Conservation (phyloP, 2,888 invertebrate genomes). For the Volucella inflata region DNA sequence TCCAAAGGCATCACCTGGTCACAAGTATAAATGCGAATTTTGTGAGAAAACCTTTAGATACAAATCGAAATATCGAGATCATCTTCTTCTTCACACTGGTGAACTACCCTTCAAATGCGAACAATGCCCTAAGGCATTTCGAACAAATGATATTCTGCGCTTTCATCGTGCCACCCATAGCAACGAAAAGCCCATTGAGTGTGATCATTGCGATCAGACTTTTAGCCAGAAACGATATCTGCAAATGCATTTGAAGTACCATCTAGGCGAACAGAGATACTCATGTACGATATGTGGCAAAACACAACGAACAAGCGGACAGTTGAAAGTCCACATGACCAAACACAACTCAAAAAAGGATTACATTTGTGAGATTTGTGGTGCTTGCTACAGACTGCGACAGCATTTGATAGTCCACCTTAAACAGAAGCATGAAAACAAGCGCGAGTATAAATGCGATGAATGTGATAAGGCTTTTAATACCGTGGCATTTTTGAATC, state of each 20-base stretch:
- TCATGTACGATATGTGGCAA: conserved; percentile 52
- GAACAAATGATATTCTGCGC: conserved; percentile 43
- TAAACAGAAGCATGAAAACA: conserved; percentile 78
- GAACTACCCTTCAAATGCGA: conserved; percentile 49
- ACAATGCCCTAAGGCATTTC: conserved; percentile 54
- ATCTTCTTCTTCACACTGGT: conserved; percentile 16
- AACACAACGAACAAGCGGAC: conserved; percentile 41
- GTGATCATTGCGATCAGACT: conserved; percentile 47
- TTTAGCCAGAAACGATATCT: conserved; percentile 57
- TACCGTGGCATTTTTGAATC: conserved; percentile 79
- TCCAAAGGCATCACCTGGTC: not conserved
- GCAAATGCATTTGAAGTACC: conserved; percentile 56
- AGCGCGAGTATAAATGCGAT: conserved; percentile 78
- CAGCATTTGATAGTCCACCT: conserved; percentile 55
- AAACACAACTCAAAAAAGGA: conserved; percentile 42
- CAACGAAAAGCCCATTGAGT: not conserved
- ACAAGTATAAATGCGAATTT: conserved; percentile 33
- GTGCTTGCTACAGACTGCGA: conserved; percentile 37
- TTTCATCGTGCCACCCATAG: conserved; percentile 49
- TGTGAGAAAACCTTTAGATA: conserved; percentile 45
- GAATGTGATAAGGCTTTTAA: conserved; percentile 80
- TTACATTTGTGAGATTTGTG: conserved; percentile 62
- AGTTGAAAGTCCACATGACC: conserved; percentile 59
- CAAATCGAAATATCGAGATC: conserved; percentile 25
- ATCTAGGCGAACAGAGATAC: conserved; percentile 25